Conservation (phyloP, 1,140 invertebrate genomes). For the Dendrolimus kikuchii region DNA sequence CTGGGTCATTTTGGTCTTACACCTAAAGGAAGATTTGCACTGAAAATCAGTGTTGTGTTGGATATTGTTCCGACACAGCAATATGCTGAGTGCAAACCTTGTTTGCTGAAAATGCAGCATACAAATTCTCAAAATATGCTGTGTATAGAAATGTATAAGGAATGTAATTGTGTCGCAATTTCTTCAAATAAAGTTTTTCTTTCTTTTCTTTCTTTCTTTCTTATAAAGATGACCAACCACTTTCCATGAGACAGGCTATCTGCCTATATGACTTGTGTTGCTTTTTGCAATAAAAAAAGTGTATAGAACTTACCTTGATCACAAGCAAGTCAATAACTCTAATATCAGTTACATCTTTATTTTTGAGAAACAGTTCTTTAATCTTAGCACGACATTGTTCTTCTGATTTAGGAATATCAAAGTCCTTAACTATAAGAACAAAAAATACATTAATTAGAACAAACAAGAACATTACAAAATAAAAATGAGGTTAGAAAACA, state of each 20-base stretch:
- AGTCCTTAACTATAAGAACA: slow-evolving; percentile 79
- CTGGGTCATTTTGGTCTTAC: too few species aligned
- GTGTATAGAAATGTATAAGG: too few species aligned
- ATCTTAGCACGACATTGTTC: slow-evolving; percentile 81
- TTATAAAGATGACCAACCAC: too few species aligned
- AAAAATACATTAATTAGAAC: neutral
- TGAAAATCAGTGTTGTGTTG: too few species aligned
- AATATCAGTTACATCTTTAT: slow-evolving; percentile 86
- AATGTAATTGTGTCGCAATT: neutral
- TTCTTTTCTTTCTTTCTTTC: neutral
- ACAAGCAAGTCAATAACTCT: slow-evolving; percentile 93
- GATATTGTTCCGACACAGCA: too few species aligned
- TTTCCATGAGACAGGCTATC: too few species aligned
- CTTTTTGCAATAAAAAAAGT: too few species aligned
- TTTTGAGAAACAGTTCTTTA: slow-evolving; percentile 82
- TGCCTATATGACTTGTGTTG: too few species aligned
- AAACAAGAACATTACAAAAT: neutral
- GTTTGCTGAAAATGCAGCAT: too few species aligned
- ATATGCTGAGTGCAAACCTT: too few species aligned
- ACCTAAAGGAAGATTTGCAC: too few species aligned
- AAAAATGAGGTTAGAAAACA: neutral
- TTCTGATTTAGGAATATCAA: slow-evolving; percentile 84
- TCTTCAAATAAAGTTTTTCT: slow-evolving; percentile 1
- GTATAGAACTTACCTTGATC: slow-evolving; percentile 81
- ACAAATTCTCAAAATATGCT: too few species aligned